A percentile compares a stretch with the other conserved stretches of the same genome.
Conservation (phyloP, 35 echinoderm and acorn worm genomes). For the Amphiura filiformis region DNA sequence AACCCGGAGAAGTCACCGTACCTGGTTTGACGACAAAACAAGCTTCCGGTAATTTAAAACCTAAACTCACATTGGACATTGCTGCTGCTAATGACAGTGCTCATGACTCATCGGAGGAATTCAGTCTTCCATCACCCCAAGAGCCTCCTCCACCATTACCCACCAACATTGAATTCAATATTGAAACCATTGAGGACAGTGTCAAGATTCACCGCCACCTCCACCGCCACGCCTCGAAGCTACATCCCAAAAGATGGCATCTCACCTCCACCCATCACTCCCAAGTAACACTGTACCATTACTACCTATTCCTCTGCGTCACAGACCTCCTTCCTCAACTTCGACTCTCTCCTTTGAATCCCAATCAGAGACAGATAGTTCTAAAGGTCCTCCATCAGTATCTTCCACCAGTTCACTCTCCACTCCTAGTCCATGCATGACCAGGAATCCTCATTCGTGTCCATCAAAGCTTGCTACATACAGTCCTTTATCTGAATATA, state of each 20-base stretch:
- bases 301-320: constrained; percentile 35
- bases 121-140: constrained; percentile 55
- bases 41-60: constrained; percentile 14
- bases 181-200: constrained; percentile 8
- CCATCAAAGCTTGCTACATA: constrained; percentile 23
- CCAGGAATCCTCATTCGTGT: constrained; percentile 45
- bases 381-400: neutral
- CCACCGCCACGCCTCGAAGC: constrained; percentile 13
- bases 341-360: constrained; percentile 12
- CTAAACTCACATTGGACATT: constrained; percentile 8
- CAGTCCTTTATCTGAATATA: neutral
- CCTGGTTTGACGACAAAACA: constrained; percentile 53
- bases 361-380: constrained; percentile 27
- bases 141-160: constrained; percentile 58
- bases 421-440: constrained; percentile 27
- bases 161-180: constrained; percentile 24
- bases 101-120: constrained; percentile 17
- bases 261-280: neutral
- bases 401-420: constrained; percentile 4
- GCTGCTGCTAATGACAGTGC: constrained; percentile 20
- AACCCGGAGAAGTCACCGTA: constrained; percentile 74
- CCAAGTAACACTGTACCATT: constrained; percentile 1
- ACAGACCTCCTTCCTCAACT: constrained; percentile 25
- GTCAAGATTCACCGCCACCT: constrained; percentile 15
- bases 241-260: neutral